phyloP scores from a whole-genome alignment of 2,888 invertebrate genomes.

The Aspidiotus destructor region DNA sequence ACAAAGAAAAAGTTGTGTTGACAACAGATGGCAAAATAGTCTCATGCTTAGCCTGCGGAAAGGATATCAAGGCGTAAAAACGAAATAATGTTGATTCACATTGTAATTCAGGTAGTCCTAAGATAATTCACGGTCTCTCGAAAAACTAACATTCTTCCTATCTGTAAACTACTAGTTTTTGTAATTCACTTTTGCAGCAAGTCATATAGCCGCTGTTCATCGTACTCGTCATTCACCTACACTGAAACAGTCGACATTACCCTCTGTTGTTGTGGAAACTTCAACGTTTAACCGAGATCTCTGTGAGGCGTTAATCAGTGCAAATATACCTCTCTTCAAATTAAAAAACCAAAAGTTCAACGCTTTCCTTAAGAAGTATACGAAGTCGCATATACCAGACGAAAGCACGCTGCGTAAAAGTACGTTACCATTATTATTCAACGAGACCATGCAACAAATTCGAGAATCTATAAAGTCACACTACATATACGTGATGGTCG shows the following conservation, averaged over 20 bases:
- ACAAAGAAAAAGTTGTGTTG: background rate
- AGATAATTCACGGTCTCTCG: background rate
- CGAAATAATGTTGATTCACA: background rate
- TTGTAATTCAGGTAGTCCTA: background rate
- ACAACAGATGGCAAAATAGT: background rate
- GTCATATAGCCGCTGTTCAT: background rate
- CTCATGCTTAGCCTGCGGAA: background rate
- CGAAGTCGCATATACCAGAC: background rate
- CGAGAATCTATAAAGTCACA: background rate
- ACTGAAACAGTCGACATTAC: background rate
- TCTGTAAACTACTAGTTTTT: background rate
- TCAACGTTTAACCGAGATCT: background rate
- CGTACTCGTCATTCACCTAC: background rate
- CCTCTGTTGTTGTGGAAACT: background rate
- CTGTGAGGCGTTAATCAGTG: background rate
- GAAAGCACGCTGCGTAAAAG: background rate
- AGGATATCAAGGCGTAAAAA: background rate
- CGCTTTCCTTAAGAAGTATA: background rate
- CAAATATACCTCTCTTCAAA: background rate
- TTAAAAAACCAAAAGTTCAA: background rate
- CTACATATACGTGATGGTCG: conserved; percentile 2
- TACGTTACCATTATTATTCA: background rate
- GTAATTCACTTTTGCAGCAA: background rate
- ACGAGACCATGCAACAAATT: conserved; percentile 13
- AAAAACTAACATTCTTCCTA: background rate